Evolutionary conservation across 2,888 invertebrate genomes (phyloP).

Genomic region (Biston betularia): DNA sequence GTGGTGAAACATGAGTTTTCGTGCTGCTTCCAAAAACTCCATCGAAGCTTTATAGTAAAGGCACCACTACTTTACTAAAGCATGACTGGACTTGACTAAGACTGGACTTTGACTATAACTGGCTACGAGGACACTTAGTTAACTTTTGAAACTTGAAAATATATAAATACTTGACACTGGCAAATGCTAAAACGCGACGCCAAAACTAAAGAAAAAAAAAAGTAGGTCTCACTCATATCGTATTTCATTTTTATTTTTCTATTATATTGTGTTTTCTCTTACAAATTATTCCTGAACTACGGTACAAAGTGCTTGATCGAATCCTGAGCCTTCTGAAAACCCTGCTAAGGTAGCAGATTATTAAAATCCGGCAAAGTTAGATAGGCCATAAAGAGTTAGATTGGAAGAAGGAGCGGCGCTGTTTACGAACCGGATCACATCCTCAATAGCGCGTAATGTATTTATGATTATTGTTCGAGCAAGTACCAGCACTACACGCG

Average conservation of each 20-base stretch:
- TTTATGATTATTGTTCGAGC: conserved; percentile 83
- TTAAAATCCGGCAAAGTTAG: conserved; percentile 81
- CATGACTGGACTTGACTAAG: no score
- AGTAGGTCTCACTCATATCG: no score
- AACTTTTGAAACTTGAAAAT: no score
- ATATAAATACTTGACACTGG: no score
- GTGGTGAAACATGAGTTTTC: no score
- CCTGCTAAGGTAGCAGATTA: conserved; percentile 57
- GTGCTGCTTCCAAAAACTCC: no score
- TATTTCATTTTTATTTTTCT: neutral
- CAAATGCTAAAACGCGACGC: no score
- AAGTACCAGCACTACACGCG: conserved; percentile 38
- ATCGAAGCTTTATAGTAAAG: no score
- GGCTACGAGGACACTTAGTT: no score
- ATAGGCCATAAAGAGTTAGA: conserved; percentile 80
- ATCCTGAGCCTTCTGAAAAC: conserved; percentile 35
- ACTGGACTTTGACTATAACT: no score
- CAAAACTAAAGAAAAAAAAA: no score
- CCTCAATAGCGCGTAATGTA: conserved; percentile 84
- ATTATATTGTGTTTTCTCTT: neutral
- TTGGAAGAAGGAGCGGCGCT: conserved; percentile 64
- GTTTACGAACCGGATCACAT: conserved; percentile 79
- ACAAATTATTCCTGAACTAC: conserved; percentile 28
- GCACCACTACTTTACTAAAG: no score
- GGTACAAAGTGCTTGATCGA: conserved; percentile 33